Evolutionary conservation across 1,140 invertebrate genomes (phyloP), one percentile per base, ranked within the genome.

Genomic region (Zaprionus inermis): DNA sequence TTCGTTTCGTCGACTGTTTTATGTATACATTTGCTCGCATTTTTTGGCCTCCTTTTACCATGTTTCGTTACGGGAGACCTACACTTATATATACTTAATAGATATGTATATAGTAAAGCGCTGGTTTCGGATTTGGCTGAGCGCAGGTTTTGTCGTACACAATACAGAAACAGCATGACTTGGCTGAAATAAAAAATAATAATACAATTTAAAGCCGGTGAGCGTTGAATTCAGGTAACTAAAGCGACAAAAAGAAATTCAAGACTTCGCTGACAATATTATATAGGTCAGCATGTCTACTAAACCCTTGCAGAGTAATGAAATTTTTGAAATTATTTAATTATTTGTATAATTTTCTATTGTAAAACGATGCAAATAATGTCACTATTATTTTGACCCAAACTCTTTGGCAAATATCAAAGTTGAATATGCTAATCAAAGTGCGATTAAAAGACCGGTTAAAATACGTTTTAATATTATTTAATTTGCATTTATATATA

Each of bases 351-450:
- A 5, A 22, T 4, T 22, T 20, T n/a, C n/a, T n/a, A n/a, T n/a
- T n/a, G n/a, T 11, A 49, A 49, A 20, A 12, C 3, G 9, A 20
- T 69, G 18, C 32, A 60, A 61, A 68, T 60, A 1, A 70, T 69
- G 61, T 16, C n/a, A n/a, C 9, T 74, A 68, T 58, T 51, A 68
- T 65, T 64, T 77, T 0, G n/a, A 5, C 0, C 0, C 38, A 68
- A 69, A 69, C 22, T 85, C 49, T 78, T 78, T 66, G 61, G 55
- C 55, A 85, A 85, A 85, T 85, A 85, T 81, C 82, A 85, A 84
- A 85, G 82, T 86, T 81, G 68, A 85, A 70, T 72, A 85, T 81
- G 82, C 51, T 70, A 72, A 81, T 69, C 56, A 28, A 69, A 54
- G 46, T 55, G 7, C 14, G n/a, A 34, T 52, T 22, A 9, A n/a